Evolutionary conservation across 2,888 invertebrate genomes (phyloP).

Genomic region (Spisula subtruncata): DNA sequence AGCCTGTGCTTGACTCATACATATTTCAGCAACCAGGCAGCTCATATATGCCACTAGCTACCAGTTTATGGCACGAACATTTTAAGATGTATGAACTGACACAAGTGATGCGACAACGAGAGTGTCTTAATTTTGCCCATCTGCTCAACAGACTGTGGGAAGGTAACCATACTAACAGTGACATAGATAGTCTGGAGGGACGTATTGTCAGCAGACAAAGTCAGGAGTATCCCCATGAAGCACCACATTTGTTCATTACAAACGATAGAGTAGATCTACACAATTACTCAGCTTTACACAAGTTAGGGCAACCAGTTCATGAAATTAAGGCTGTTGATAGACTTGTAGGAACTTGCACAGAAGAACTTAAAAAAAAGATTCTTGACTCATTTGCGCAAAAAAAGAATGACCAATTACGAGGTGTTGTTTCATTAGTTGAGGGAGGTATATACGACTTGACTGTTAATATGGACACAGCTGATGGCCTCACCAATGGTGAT

Average conservation of each 20-base stretch:
- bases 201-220: too few species aligned
- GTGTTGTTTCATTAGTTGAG: conserved; percentile 16
- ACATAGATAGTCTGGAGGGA: too few species aligned
- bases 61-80: too few species aligned
- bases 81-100: conserved; percentile 63
- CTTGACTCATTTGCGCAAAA: conserved; percentile 30
- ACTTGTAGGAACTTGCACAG: conserved; percentile 36
- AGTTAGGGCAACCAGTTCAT: conserved; percentile 25
- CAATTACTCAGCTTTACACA: conserved; percentile 39
- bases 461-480: conserved; percentile 47
- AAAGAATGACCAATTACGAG: conserved; percentile 36
- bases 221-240: too few species aligned
- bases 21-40: conserved; percentile 45
- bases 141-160: conserved; percentile 63
- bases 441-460: conserved; percentile 43
- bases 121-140: conserved; percentile 59
- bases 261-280: conserved; percentile 34
- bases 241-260: neutral
- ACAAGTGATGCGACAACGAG: conserved; percentile 68
- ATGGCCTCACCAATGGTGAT: conserved; percentile 52
- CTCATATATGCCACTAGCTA: conserved; percentile 46
- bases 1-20: conserved; percentile 62
- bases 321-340: conserved; percentile 48
- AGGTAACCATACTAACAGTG: conserved; percentile 48
- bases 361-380: conserved; percentile 40